Conservation (phyloP, 2,113 vertebrate genomes). For the Microcebus lehilahytsara region DNA sequence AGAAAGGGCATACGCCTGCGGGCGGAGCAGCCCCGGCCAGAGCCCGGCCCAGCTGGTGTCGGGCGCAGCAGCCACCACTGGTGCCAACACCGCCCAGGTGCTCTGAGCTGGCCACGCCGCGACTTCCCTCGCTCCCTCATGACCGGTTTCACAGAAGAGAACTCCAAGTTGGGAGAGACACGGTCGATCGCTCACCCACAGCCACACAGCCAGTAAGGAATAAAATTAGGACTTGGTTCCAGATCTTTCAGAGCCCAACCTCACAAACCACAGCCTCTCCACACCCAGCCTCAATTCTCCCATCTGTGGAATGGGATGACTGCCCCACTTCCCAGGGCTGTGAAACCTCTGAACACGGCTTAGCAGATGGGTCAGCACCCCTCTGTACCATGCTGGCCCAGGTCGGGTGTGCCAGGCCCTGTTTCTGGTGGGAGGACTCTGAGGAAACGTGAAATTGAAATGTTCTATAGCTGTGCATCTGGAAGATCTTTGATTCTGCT, state of each 20-base stretch:
- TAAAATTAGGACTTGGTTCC: background rate
- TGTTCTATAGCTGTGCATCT: background rate
- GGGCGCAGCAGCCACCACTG: background rate
- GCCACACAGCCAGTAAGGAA: background rate
- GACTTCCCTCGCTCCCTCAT: background rate
- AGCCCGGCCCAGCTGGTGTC: background rate
- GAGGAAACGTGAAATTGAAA: rapidly evolving
- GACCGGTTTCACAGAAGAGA: background rate
- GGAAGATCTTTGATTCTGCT: background rate
- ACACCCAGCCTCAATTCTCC: background rate
- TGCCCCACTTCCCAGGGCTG: background rate
- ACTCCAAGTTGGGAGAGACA: background rate
- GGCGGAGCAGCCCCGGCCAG: rapidly evolving
- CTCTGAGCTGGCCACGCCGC: rapidly evolving
- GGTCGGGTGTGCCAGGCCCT: background rate
- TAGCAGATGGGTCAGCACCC: background rate
- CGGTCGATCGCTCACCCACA: rapidly evolving
- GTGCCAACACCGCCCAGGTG: no score
- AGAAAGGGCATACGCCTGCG: background rate
- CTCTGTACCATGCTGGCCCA: rapidly evolving
- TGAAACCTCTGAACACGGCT: no score
- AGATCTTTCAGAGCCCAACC: background rate
- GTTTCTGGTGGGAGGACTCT: no score
- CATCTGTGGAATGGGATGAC: background rate
- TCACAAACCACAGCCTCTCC: background rate